These are phyloP conservation scores for Drosophila mulleri DNA, from an alignment of 2,888 invertebrate species.

Conservation along the genomic window DNA sequence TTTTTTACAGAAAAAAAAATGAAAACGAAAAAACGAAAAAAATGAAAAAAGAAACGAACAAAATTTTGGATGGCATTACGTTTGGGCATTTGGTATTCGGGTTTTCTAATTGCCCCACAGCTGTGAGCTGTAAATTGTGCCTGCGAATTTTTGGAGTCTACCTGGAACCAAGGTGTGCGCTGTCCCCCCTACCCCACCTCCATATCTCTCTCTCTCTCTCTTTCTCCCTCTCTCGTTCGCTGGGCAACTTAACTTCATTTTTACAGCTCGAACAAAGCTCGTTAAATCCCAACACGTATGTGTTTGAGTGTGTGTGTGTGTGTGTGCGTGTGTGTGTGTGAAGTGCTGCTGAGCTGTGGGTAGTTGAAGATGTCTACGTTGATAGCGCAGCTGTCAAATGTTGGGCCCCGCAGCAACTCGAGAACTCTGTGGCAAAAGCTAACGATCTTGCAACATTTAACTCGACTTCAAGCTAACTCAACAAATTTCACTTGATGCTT, in stretches of 20 bases:
- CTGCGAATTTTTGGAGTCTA: conserved; percentile 47
- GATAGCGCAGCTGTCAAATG: conserved; percentile 54
- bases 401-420: background rate
- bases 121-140: conserved; percentile 31
- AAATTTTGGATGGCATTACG: conserved; percentile 27
- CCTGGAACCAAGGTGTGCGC: conserved; percentile 28
- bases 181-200: background rate
- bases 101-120: conserved; percentile 58
- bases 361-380: conserved; percentile 56
- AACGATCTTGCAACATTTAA: conserved; percentile 9
- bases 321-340: conserved; percentile 21
- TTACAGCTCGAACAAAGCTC: conserved; percentile 54
- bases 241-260: conserved; percentile 50
- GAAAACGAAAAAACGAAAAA: conserved; percentile 10
- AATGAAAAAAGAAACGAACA: conserved; percentile 24
- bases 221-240: background rate
- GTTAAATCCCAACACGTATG: conserved; percentile 36
- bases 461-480: background rate
- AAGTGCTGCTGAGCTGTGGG: conserved; percentile 40
- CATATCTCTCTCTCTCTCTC: background rate
- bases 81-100: conserved; percentile 41
- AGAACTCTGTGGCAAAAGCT: conserved; percentile 17
- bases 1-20: conserved; percentile 49
- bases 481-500: conserved; percentile 4
- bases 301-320: conserved; percentile 2